These are phyloP conservation scores for Dryobates pubescens DNA, from an alignment of 2,797 vertebrate genomes.

Conservation along the genomic window DNA sequence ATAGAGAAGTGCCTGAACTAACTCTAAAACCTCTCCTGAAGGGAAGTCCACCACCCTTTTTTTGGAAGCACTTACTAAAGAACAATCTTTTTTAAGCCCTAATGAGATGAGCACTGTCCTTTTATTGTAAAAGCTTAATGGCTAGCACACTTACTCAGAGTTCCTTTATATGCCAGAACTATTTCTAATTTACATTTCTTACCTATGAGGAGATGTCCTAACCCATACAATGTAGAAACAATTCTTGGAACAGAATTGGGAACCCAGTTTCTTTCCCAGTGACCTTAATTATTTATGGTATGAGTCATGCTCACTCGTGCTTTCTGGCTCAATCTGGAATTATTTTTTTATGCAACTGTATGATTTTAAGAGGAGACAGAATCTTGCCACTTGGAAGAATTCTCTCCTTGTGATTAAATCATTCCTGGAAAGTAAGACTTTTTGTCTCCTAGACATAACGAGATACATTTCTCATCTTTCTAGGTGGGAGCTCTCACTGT, in stretches of 20 bases:
- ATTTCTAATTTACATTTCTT: conserved; percentile 43
- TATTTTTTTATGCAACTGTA: neutral
- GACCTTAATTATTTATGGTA: conserved; percentile 4
- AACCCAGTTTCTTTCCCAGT: neutral
- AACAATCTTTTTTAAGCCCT: neutral
- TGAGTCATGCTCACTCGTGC: conserved; percentile 36
- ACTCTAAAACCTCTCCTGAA: neutral
- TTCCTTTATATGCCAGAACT: conserved; percentile 26
- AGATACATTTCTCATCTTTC: neutral
- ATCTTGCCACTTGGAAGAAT: conserved; percentile 21
- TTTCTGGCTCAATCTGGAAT: conserved; percentile 13
- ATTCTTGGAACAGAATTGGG: conserved; percentile 29
- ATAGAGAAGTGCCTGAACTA: neutral
- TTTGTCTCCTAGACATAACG: neutral
- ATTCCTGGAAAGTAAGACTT: conserved; percentile 44
- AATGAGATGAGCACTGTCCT: neutral
- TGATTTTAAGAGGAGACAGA: neutral
- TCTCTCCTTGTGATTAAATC: neutral
- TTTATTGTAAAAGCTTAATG: neutral
- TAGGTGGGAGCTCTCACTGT: neutral
- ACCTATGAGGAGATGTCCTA: conserved; percentile 33
- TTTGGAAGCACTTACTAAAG: neutral
- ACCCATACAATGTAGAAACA: conserved; percentile 26
- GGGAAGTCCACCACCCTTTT: neutral
- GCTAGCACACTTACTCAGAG: neutral